These are phyloP conservation scores for Drosophila lacteicornis DNA, from an alignment of 1,140 invertebrate species.

Conservation along the genomic window DNA sequence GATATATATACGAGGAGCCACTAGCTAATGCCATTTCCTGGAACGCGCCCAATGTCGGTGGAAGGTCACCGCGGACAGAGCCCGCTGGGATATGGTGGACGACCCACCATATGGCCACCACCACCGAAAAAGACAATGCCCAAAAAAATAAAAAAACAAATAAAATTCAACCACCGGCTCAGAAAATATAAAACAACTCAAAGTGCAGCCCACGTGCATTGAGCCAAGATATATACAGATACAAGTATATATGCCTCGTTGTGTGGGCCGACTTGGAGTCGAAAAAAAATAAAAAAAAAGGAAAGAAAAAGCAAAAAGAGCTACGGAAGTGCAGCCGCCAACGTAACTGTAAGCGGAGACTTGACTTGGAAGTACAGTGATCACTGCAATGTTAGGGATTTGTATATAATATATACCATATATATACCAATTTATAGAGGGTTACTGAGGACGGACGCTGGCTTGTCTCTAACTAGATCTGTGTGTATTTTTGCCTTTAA, in stretches of 20 bases:
- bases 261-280: constrained; percentile 35
- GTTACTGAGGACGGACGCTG: background rate
- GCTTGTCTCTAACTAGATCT: too few species aligned
- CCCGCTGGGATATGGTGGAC: constrained; percentile 22
- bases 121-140: constrained; percentile 9
- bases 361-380: constrained; percentile 15
- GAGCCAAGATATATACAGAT: constrained; percentile 9
- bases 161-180: constrained; percentile 27
- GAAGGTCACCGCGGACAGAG: constrained; percentile 39
- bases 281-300: background rate
- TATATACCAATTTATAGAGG: background rate
- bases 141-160: constrained; percentile 7
- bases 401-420: too few species aligned
- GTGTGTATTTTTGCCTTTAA: too few species aligned
- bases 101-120: constrained; percentile 56
- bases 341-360: constrained; percentile 36
- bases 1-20: constrained; percentile 29
- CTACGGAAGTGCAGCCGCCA: constrained; percentile 70
- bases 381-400: background rate
- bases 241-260: constrained; percentile 1
- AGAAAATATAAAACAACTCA: constrained; percentile 20
- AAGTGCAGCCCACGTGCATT: constrained; percentile 67
- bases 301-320: constrained; percentile 3
- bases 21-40: constrained; percentile 75
- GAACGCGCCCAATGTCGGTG: constrained; percentile 60